phyloP scores from a whole-genome alignment of 1,140 invertebrate species.

The Megalonaias nervosa region DNA sequence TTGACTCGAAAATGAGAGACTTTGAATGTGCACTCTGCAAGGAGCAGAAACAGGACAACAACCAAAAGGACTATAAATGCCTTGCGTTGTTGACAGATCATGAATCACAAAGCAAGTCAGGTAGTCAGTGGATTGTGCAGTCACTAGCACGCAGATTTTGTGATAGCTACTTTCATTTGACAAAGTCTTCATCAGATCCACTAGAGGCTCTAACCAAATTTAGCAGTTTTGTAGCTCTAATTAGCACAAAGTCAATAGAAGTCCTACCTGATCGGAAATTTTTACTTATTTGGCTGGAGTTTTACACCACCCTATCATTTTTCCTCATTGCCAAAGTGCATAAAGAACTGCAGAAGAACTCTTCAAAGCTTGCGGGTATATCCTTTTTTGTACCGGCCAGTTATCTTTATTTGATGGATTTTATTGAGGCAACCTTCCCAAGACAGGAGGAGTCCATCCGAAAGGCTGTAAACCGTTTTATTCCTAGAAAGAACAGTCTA shows the following conservation, averaged over 20 bases:
- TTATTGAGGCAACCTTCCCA: constrained; percentile 36
- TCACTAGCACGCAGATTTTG: constrained; percentile 41
- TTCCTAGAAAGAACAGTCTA: neutral
- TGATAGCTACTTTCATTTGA: constrained; percentile 40
- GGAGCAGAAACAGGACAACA: too few species aligned
- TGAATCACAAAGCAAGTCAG: neutral
- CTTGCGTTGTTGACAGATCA: too few species aligned
- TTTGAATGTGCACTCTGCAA: too few species aligned
- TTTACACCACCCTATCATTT: constrained; percentile 43
- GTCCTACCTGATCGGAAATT: constrained; percentile 40
- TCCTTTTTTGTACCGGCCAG: constrained; percentile 42
- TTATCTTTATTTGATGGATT: constrained; percentile 18
- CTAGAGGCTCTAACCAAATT: constrained; percentile 50
- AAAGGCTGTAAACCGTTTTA: constrained; percentile 31
- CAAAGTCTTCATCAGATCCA: constrained; percentile 30
- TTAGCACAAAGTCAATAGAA: constrained; percentile 25
- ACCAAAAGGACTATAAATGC: too few species aligned
- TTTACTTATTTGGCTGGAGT: constrained; percentile 53
- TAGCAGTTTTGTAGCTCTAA: constrained; percentile 42
- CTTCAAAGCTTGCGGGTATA: constrained; percentile 2
- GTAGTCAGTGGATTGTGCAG: constrained; percentile 6
- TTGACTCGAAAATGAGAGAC: too few species aligned
- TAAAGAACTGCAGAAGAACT: neutral
- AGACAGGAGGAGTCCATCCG: constrained; percentile 22
- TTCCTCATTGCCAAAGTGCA: constrained; percentile 42